Percentiles rank a stretch among this genome's conserved stretches.
These are phyloP conservation scores for Belonocnema kinseyi DNA, from an alignment of 1,140 invertebrate genomes.

Conservation along the genomic window DNA sequence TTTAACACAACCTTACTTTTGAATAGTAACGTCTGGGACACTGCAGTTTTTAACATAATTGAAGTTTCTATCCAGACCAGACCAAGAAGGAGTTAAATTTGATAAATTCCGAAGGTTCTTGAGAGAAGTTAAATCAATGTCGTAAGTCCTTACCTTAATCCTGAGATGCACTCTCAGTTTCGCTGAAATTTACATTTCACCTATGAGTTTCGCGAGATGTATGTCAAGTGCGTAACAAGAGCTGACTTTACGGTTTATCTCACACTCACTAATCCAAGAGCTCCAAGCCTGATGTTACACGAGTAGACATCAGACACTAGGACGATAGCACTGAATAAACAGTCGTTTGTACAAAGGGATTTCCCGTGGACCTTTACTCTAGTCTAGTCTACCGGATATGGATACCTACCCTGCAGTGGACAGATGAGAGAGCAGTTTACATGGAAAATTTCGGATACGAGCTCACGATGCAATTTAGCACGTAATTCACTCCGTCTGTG, in stretches of 20 bases:
- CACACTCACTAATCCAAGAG: slow-evolving; percentile 35
- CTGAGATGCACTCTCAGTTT: slow-evolving; percentile 17
- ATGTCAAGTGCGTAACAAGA: slow-evolving; percentile 45
- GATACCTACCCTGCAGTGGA: slow-evolving; percentile 8
- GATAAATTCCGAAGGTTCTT: neutral
- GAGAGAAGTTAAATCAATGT: slow-evolving; percentile 22
- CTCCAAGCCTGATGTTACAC: slow-evolving; percentile 35
- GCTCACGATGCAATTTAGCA: slow-evolving; percentile 26
- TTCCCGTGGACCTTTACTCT: slow-evolving; percentile 10
- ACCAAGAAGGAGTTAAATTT: neutral
- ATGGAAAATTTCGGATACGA: slow-evolving; percentile 30
- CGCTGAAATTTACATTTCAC: slow-evolving; percentile 14
- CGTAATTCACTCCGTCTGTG: neutral
- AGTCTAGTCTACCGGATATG: slow-evolving; percentile 24
- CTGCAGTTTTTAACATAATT: neutral
- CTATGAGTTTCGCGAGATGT: neutral
- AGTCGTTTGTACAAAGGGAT: slow-evolving; percentile 36
- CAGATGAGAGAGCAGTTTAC: slow-evolving; percentile 28
- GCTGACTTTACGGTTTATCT: slow-evolving; percentile 42
- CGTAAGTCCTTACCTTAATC: neutral
- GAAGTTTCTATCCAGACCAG: neutral
- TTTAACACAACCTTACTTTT: no score
- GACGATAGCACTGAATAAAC: slow-evolving; percentile 5
- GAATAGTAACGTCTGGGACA: no score
- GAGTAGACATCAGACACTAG: slow-evolving; percentile 35